phyloP scores from a whole-genome alignment of 92 coral and sea anemone genomes.

The Scolanthus callimorphus region DNA sequence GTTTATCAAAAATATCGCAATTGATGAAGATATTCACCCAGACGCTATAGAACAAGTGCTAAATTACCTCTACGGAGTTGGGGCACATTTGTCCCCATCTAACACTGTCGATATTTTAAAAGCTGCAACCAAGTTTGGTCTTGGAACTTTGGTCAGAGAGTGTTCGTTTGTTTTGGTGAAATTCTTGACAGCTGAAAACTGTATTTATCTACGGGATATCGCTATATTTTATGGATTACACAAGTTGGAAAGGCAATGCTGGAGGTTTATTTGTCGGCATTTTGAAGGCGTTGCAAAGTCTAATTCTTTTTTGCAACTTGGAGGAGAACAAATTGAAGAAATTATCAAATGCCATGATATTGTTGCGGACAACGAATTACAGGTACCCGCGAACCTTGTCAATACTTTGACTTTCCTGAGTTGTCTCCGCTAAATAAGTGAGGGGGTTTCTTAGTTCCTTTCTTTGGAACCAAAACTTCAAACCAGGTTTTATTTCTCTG shows the following conservation, averaged over 20 bases:
- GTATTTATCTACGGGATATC: conserved; percentile 42
- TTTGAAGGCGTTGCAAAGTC: conserved; percentile 44
- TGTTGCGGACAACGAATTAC: conserved; percentile 50
- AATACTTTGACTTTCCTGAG: no score
- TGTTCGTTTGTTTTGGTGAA: conserved; percentile 64
- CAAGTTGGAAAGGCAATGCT: conserved; percentile 53
- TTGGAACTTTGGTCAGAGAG: conserved; percentile 53
- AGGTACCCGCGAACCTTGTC: no score
- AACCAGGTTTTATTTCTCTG: no score
- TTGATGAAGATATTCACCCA: conserved; percentile 42
- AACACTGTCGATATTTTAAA: conserved; percentile 70
- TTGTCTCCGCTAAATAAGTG: no score
- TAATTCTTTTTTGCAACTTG: conserved; percentile 47
- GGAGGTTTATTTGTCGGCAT: conserved; percentile 51
- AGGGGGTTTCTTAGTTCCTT: no score
- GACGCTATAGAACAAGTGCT: conserved; percentile 48
- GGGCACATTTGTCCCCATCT: conserved; percentile 30
- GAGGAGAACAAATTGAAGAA: conserved; percentile 50
- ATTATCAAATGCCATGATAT: conserved; percentile 53
- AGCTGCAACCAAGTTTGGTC: conserved; percentile 64
- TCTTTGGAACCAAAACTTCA: no score
- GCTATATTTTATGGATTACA: conserved; percentile 50
- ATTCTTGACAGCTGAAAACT: conserved; percentile 67
- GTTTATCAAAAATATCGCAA: conserved; percentile 56
- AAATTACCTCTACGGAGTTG: conserved; percentile 77